A percentile compares a stretch with the other conserved stretches of the same genome.
phyloP scores from a whole-genome alignment of 2,797 vertebrate genomes.

The Sciurus carolinensis region DNA sequence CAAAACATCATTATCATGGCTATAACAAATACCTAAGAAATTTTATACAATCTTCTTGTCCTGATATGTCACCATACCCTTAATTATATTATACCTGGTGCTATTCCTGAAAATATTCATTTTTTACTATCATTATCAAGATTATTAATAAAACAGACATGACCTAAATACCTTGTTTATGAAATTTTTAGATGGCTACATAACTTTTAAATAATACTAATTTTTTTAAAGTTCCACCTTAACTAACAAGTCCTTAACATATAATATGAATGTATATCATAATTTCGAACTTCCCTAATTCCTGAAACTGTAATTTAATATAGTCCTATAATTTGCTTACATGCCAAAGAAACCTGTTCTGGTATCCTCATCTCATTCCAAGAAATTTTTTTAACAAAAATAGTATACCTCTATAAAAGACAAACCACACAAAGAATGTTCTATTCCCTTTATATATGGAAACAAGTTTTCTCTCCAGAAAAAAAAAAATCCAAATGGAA shows the following conservation, averaged over 20 bases:
- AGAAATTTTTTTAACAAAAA: slow-evolving; percentile 32
- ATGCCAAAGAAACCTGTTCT: slow-evolving; percentile 14
- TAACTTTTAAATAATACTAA: slow-evolving; percentile 27
- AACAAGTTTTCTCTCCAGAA: slow-evolving; percentile 30
- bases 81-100: not conserved
- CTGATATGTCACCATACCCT: not conserved
- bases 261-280: not conserved
- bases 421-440: not conserved
- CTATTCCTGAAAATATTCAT: slow-evolving; percentile 5
- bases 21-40: not conserved
- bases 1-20: not conserved
- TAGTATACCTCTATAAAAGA: not conserved
- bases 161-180: not conserved
- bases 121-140: not conserved
- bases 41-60: not conserved
- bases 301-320: slow-evolving; percentile 50
- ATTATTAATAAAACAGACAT: slow-evolving; percentile 26
- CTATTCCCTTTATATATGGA: slow-evolving; percentile 46
- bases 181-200: not conserved
- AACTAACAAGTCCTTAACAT: not conserved
- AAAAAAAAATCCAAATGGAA: slow-evolving; percentile 9
- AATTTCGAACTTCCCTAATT: slow-evolving; percentile 52
- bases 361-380: slow-evolving; percentile 49
- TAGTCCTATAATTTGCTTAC: slow-evolving; percentile 36
- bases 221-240: not conserved